Evolutionary conservation across 2,797 vertebrate species (phyloP).

Genomic region (Taeniopygia guttata): DNA sequence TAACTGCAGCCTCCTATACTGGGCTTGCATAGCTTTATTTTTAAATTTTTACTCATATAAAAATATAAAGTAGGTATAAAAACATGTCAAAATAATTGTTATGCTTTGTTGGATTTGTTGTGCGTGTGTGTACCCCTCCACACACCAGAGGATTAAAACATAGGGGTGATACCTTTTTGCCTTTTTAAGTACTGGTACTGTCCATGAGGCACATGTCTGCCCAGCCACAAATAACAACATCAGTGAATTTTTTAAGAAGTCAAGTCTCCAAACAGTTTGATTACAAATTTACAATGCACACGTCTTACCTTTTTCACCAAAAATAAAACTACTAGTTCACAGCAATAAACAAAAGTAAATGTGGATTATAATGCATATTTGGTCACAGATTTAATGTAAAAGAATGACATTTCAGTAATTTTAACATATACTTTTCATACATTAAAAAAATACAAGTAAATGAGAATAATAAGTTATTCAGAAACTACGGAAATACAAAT

Average conservation of each 20-base stretch:
- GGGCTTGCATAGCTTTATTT: background rate
- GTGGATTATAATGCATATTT: background rate
- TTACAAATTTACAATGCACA: background rate
- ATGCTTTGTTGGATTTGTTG: background rate
- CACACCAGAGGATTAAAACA: background rate
- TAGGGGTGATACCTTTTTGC: rapidly evolving
- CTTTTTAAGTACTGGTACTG: background rate
- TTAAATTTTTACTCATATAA: background rate
- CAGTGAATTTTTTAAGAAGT: background rate
- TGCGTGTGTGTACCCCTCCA: background rate
- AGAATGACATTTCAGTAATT: background rate
- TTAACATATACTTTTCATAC: background rate
- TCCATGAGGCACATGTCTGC: background rate
- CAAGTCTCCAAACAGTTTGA: background rate
- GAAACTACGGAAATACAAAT: background rate
- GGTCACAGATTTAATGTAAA: background rate
- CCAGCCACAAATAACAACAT: background rate
- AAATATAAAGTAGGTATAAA: background rate
- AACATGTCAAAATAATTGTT: background rate
- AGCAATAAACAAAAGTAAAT: background rate
- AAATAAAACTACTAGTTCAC: background rate
- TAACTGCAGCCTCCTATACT: background rate
- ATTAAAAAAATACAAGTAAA: background rate
- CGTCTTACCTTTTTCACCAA: background rate
- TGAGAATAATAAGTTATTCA: background rate